Conservation (phyloP, 2,888 invertebrate species). For the Magallana nippona region DNA sequence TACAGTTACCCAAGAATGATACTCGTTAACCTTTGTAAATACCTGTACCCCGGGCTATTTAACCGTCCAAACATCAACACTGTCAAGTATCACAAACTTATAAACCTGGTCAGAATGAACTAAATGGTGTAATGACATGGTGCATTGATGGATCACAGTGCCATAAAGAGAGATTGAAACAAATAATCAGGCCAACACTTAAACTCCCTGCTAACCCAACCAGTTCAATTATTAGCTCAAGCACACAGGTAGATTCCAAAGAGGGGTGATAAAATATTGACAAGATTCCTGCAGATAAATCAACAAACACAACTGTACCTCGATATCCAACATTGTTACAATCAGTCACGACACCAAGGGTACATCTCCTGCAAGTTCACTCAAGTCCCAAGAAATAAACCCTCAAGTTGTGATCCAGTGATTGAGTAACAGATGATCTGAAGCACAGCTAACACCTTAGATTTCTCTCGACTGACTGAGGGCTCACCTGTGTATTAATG, state of each 20-base stretch:
- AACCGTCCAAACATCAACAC: neutral
- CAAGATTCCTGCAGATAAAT: neutral
- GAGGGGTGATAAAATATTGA: conserved; percentile 18
- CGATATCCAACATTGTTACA: conserved; percentile 10
- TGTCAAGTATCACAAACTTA: neutral
- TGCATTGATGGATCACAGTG: neutral
- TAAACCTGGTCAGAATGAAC: conserved; percentile 4
- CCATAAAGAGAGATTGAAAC: neutral
- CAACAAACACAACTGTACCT: neutral
- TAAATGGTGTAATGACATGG: neutral
- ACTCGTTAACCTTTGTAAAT: neutral
- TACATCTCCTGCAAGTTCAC: conserved; percentile 3
- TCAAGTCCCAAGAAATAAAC: neutral
- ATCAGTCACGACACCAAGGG: neutral
- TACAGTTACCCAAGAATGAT: neutral
- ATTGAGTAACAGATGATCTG: conserved; percentile 13
- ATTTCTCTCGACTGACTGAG: conserved; percentile 9
- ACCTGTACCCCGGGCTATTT: conserved; percentile 10
- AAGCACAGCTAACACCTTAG: neutral
- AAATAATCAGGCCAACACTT: neutral
- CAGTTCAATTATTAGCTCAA: neutral
- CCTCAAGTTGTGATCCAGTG: neutral
- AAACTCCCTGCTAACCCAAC: neutral
- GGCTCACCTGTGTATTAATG: conserved; percentile 30
- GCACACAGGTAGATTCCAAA: conserved; percentile 3